Evolutionary conservation across 2,113 vertebrate species (phyloP), one percentile per base, ranked within the genome.

Genomic region (Siphamia tubifer): DNA sequence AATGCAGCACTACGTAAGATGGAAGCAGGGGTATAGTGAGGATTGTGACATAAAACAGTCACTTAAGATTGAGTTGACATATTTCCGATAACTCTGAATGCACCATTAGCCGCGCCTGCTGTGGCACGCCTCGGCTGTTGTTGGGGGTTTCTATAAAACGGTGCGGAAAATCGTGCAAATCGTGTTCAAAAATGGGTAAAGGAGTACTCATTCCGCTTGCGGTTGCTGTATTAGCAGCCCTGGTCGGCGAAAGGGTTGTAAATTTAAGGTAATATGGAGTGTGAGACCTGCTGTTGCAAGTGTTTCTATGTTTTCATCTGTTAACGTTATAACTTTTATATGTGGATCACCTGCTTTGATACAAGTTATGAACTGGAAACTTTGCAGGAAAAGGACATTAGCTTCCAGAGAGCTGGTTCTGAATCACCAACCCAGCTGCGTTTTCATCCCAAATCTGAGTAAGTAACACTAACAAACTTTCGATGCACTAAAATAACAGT

Each of bases 381-480:
- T 4, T 30, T 76, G 21, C 83, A 93, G 91, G 44, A 86, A 72
- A 61, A 63, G 8, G 20, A 0, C 9, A 4, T 62, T 91, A 1
- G 81, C 73, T 4, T 55, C 68, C 8, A 83, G 87, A 40, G 89
- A 91, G 56, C 15, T 91, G 8, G 11, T 10, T 2, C 68, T 74
- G 12, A 91, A 91, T 10, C 89, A 93, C 52, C 92, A 92, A 1
- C 90, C 89, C 0, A 92, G 92, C 68, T 93, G 92, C 48, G 64
- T 77, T 3, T 4, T 27, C 0, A 58, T 93, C 1, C 87, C 91
- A 85, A 74, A 88, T 5, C 48, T 93, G 21, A 87, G 92, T 92
- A 58, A 65, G 88, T 47, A 8, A 21, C 2, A 0, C 1, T 3
- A 8, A 8, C 8, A 11, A 16, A 25, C 1, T n/a, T 8, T 10